These are phyloP conservation scores for Batillaria attramentaria DNA, from an alignment of 1,140 invertebrate genomes.

Conservation along the genomic window DNA sequence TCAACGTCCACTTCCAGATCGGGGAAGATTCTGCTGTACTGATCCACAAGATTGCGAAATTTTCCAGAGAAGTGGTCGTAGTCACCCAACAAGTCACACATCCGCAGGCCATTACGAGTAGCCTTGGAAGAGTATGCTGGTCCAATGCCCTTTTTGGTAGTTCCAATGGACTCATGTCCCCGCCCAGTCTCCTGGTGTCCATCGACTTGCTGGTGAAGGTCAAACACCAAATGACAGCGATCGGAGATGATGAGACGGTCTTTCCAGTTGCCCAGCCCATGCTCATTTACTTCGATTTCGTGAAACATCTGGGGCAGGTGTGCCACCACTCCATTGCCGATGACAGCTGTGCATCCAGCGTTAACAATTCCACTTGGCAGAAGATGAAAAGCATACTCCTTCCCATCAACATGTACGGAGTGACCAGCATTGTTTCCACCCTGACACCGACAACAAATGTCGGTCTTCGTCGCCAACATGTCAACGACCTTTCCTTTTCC, in stretches of 20 bases:
- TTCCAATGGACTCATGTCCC: slow-evolving; percentile 82
- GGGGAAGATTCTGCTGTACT: slow-evolving; percentile 91
- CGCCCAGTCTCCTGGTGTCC: slow-evolving; percentile 92
- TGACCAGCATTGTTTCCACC: slow-evolving; percentile 99
- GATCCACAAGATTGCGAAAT: slow-evolving; percentile 85
- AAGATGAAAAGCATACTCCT: slow-evolving; percentile 97
- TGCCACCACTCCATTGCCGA: slow-evolving; percentile 99
- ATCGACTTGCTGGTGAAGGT: slow-evolving; percentile 86
- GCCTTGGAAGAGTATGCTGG: slow-evolving; percentile 98
- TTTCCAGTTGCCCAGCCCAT: slow-evolving; percentile 89
- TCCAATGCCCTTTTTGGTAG: slow-evolving; percentile 97
- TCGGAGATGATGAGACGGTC: slow-evolving; percentile 94
- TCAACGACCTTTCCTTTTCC: slow-evolving; percentile 99
- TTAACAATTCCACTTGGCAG: slow-evolving; percentile 98
- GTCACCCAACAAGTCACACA: slow-evolving; percentile 94
- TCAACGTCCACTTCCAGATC: slow-evolving; percentile 89
- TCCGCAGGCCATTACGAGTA: slow-evolving; percentile 75
- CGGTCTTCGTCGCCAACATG: slow-evolving; percentile 89
- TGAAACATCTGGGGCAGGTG: slow-evolving; percentile 96
- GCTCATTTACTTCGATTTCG: slow-evolving; percentile 93
- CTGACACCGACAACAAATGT: slow-evolving; percentile 98
- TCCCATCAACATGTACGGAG: slow-evolving; percentile 95
- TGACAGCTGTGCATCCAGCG: slow-evolving; percentile 90
- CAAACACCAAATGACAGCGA: slow-evolving; percentile 88
- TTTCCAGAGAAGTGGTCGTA: slow-evolving; percentile 90